Conservation (phyloP, 2,888 invertebrate species). For the Limnephilus rhombicus region DNA sequence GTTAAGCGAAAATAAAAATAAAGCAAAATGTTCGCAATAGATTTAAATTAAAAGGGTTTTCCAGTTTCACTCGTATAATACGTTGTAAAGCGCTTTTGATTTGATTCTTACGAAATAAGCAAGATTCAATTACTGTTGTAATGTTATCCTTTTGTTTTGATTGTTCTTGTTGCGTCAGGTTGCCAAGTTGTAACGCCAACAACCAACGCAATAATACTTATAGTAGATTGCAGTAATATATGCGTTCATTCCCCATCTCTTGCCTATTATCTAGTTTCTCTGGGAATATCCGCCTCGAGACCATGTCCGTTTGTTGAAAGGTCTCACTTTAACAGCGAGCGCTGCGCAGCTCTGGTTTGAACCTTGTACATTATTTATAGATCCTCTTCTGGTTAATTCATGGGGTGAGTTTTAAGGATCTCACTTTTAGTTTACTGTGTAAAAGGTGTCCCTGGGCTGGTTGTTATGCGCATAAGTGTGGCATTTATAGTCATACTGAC, state of each 20-base stretch:
- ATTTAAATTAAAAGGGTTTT: too few species aligned
- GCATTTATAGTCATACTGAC: background rate
- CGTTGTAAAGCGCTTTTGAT: too few species aligned
- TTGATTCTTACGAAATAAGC: too few species aligned
- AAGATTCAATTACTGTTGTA: too few species aligned
- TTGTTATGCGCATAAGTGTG: background rate
- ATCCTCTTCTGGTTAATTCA: background rate
- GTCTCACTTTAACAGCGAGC: background rate
- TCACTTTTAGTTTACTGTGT: background rate
- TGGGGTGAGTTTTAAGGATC: background rate
- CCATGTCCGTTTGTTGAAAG: background rate
- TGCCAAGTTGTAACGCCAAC: too few species aligned
- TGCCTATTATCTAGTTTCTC: background rate
- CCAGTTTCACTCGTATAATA: too few species aligned
- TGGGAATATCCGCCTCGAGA: background rate
- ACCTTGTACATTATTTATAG: background rate
- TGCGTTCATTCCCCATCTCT: background rate
- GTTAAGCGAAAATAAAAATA: too few species aligned
- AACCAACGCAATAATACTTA: too few species aligned
- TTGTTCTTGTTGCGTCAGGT: too few species aligned
- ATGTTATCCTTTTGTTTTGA: too few species aligned
- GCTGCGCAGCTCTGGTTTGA: background rate
- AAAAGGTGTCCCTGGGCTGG: background rate
- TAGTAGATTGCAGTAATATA: background rate
- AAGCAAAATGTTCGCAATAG: too few species aligned